Evolutionary conservation across 2,797 vertebrate genomes (phyloP).

Genomic region (Manis javanica): DNA sequence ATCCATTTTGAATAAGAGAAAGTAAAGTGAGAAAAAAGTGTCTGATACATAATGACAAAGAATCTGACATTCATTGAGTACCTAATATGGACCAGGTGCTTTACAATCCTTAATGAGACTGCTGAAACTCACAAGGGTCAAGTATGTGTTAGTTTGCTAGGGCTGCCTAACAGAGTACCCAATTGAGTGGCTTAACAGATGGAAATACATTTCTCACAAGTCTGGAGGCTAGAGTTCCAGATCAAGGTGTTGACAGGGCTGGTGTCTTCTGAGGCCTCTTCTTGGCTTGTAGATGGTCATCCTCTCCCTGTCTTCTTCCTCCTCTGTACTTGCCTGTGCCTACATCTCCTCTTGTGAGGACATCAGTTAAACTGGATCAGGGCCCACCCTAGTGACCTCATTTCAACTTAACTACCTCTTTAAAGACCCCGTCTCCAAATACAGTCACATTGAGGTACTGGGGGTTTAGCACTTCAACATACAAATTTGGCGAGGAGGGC

Average conservation of each 20-base stretch:
- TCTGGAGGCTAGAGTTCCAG: neutral
- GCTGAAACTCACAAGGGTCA: neutral
- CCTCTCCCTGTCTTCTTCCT: neutral
- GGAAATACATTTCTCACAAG: neutral
- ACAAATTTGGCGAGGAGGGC: neutral
- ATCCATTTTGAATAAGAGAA: neutral
- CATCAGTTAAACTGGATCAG: neutral
- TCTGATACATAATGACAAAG: neutral
- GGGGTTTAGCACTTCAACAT: neutral
- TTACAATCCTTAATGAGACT: neutral
- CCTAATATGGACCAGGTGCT: neutral
- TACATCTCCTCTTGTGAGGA: neutral
- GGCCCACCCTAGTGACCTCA: neutral
- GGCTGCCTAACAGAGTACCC: neutral
- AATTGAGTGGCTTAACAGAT: neutral
- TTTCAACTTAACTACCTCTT: neutral
- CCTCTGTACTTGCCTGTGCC: neutral
- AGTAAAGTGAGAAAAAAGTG: neutral
- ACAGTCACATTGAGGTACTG: neutral
- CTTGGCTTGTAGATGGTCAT: neutral
- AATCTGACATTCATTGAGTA: neutral
- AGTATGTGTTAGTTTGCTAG: neutral
- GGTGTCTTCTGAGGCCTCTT: neutral
- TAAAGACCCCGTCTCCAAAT: neutral
- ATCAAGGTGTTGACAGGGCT: neutral